phyloP scores from a whole-genome alignment of 2,113 vertebrate genomes.

The Leptobrachium ailaonicum region DNA sequence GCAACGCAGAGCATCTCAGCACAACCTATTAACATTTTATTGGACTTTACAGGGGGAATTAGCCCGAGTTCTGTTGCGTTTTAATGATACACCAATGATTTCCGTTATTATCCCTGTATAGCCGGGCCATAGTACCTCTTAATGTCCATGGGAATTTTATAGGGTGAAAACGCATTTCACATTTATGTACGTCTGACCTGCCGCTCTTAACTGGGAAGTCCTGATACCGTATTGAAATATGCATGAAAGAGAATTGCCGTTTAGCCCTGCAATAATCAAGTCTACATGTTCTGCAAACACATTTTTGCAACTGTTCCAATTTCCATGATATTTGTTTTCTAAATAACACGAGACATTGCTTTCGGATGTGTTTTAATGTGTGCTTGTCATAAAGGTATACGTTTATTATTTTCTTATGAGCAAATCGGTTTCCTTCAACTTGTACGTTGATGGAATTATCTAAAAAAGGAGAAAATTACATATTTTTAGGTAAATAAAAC shows the following conservation, averaged over 20 bases:
- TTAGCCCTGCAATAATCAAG: background rate
- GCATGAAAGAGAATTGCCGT: background rate
- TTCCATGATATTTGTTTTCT: background rate
- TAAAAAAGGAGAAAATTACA: background rate
- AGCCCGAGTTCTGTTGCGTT: background rate
- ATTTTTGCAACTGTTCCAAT: constrained; percentile 42
- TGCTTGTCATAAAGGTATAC: background rate
- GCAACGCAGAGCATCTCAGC: constrained; percentile 12
- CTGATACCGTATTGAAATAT: background rate
- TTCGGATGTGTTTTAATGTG: background rate
- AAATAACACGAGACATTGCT: background rate
- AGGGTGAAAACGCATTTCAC: background rate
- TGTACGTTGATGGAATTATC: background rate
- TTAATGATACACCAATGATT: background rate
- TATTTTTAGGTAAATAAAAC: background rate
- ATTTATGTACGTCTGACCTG: background rate
- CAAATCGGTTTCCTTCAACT: background rate
- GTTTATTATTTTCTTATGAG: background rate
- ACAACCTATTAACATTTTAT: constrained; percentile 6
- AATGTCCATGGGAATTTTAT: constrained; percentile 13
- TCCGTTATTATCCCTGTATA: background rate
- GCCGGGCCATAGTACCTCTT: background rate
- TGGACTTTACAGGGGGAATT: constrained; percentile 21
- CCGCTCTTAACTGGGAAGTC: background rate
- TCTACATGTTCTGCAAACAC: background rate